A percentile compares a stretch with the other conserved stretches of the same genome.
Conservation (phyloP, 2,113 vertebrate species). For the Cololabis saira region DNA sequence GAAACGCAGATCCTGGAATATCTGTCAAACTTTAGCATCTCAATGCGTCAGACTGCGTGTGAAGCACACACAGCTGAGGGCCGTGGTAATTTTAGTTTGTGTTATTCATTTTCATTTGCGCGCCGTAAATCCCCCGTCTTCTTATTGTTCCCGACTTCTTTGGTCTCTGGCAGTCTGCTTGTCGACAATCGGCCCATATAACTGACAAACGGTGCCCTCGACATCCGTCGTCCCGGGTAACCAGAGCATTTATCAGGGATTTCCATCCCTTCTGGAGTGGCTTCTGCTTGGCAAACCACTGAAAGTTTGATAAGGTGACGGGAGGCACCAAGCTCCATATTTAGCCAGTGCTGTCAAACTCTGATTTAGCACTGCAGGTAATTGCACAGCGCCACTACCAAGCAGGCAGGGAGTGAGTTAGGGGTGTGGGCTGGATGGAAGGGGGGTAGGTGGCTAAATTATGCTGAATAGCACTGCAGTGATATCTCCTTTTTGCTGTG, state of each 20-base stretch:
- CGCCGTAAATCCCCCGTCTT: constrained; percentile 66
- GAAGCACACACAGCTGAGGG: constrained; percentile 31
- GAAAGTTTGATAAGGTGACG: constrained; percentile 65
- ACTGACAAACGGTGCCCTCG: constrained; percentile 66
- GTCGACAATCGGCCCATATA: constrained; percentile 67
- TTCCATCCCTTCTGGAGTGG: constrained; percentile 29
- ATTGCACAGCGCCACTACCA: constrained; percentile 54
- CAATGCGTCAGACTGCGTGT: constrained; percentile 41
- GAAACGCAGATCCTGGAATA: constrained; percentile 42
- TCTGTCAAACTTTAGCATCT: constrained; percentile 63
- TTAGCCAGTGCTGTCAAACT: constrained; percentile 61
- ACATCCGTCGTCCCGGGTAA: constrained; percentile 51
- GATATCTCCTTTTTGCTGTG: constrained; percentile 62
- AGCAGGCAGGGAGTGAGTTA: constrained; percentile 43
- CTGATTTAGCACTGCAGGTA: constrained; percentile 70
- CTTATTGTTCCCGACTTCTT: constrained; percentile 69
- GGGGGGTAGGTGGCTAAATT: constrained; percentile 33
- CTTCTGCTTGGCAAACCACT: constrained; percentile 48
- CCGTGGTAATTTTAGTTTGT: background rate
- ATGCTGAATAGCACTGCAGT: constrained; percentile 67
- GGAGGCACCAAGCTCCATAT: constrained; percentile 61
- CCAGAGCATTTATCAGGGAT: constrained; percentile 50
- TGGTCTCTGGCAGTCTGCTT: constrained; percentile 71
- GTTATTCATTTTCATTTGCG: constrained; percentile 7
- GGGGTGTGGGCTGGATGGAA: constrained; percentile 17